A percentile compares a stretch with the other conserved stretches of the same genome.
These are phyloP conservation scores for Tenebrosternarchus preto DNA, from an alignment of 2,113 vertebrate species.

Conservation along the genomic window DNA sequence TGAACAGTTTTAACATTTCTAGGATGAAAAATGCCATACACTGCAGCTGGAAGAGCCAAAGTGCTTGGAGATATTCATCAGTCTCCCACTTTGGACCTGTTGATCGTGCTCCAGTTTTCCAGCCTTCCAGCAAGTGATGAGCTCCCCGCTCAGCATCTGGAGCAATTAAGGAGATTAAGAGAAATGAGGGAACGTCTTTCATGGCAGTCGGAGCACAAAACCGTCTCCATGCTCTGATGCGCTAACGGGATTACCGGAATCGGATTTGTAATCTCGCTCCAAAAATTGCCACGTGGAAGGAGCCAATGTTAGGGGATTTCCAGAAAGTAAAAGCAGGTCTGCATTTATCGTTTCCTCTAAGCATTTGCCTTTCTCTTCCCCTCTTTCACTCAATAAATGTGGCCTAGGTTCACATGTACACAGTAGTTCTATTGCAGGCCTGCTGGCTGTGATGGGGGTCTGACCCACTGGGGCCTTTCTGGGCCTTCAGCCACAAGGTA, in stretches of 20 bases:
- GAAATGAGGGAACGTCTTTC: slow-evolving; percentile 15
- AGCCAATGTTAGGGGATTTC: slow-evolving; percentile 43
- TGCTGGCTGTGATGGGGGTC: background rate
- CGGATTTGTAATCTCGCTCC: slow-evolving; percentile 48
- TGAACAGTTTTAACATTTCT: too few relatives aligned
- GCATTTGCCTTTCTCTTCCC: background rate
- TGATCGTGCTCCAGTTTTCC: slow-evolving; percentile 26
- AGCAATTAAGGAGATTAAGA: slow-evolving; percentile 51
- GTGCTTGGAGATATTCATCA: background rate
- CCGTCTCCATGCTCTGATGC: slow-evolving; percentile 32
- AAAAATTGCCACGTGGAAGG: slow-evolving; percentile 38
- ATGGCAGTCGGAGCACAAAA: slow-evolving; percentile 12
- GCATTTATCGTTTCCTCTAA: slow-evolving; percentile 28
- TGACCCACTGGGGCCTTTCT: too few relatives aligned
- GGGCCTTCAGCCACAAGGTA: too few relatives aligned
- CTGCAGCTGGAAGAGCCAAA: too few relatives aligned
- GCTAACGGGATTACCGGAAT: slow-evolving; percentile 51
- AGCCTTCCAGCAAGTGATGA: slow-evolving; percentile 16
- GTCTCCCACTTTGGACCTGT: background rate
- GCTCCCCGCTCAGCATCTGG: slow-evolving; percentile 27
- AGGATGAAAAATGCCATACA: too few relatives aligned
- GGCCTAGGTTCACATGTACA: background rate
- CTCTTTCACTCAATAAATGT: background rate
- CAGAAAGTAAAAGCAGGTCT: slow-evolving; percentile 17
- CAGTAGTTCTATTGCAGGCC: background rate